A percentile compares a stretch with the other conserved stretches of the same genome.
These are phyloP conservation scores for Hirtodrosophila histrioides DNA, from an alignment of 2,888 invertebrate species.

Conservation along the genomic window DNA sequence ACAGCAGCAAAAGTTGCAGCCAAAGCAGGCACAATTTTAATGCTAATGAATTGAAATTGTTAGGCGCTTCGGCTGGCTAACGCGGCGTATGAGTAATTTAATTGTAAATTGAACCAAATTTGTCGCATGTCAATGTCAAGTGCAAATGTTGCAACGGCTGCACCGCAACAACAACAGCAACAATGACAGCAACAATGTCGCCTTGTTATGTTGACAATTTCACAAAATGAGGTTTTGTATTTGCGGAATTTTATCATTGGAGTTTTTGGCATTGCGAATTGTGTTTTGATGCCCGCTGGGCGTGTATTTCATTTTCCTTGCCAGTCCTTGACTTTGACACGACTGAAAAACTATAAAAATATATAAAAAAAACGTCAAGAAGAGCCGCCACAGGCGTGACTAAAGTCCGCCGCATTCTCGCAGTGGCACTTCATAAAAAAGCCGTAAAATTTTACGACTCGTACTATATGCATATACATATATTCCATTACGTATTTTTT, in stretches of 20 bases:
- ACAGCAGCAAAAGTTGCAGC: conserved; percentile 18
- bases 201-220: conserved; percentile 13
- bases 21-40: conserved; percentile 36
- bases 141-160: conserved; percentile 62
- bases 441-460: conserved; percentile 63
- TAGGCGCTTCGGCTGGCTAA: conserved; percentile 26
- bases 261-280: conserved; percentile 13
- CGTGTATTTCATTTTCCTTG: conserved; percentile 49
- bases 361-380: conserved; percentile 13
- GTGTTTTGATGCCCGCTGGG: conserved; percentile 37
- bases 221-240: conserved; percentile 52
- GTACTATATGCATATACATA: conserved; percentile 16
- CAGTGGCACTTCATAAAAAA: conserved; percentile 63
- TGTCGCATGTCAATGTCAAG: conserved; percentile 71
- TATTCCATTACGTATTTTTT: conserved; percentile 23
- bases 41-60: conserved; percentile 77
- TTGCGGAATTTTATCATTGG: conserved; percentile 29
- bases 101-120: conserved; percentile 58
- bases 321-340: conserved; percentile 61
- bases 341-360: conserved; percentile 48
- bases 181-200: conserved; percentile 39
- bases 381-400: conserved; percentile 69
- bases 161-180: conserved; percentile 37
- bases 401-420: conserved; percentile 51
- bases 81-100: conserved; percentile 66